Percentiles rank a stretch among this genome's conserved stretches.
phyloP scores from a whole-genome alignment of 2,888 invertebrate genomes.

The Gryllus longicercus region DNA sequence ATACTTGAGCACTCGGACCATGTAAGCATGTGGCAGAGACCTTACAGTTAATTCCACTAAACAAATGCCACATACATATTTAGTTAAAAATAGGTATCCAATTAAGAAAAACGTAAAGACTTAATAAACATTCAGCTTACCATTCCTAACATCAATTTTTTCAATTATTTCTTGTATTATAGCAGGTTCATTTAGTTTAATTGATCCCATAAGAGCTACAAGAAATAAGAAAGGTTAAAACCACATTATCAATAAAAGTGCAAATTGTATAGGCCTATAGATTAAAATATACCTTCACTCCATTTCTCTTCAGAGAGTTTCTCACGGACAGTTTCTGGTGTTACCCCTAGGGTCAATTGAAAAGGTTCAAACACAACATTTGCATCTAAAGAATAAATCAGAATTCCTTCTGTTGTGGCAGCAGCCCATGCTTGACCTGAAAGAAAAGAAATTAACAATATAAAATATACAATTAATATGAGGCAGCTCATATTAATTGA shows the following conservation, averaged over 20 bases:
- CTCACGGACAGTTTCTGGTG: slow-evolving; percentile 65
- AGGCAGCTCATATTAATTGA: too few relatives aligned
- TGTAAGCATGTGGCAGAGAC: slow-evolving; percentile 68
- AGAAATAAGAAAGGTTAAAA: slow-evolving; percentile 37
- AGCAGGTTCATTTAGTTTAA: slow-evolving; percentile 77
- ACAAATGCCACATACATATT: slow-evolving; percentile 41
- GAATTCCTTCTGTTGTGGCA: slow-evolving; percentile 90
- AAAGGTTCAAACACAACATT: slow-evolving; percentile 90
- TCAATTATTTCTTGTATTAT: slow-evolving; percentile 80
- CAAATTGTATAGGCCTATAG: not conserved
- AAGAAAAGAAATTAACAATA: too few relatives aligned
- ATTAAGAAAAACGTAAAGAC: not conserved
- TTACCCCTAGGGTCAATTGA: slow-evolving; percentile 78
- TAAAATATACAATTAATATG: too few relatives aligned
- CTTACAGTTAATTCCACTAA: slow-evolving; percentile 73
- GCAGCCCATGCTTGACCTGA: slow-evolving; percentile 85
- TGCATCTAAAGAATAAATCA: slow-evolving; percentile 77
- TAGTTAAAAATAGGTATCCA: not conserved
- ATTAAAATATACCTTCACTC: slow-evolving; percentile 54
- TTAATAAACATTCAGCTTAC: slow-evolving; percentile 54
- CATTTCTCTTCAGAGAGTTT: slow-evolving; percentile 59
- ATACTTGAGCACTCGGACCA: slow-evolving; percentile 68
- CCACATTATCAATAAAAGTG: slow-evolving; percentile 21
- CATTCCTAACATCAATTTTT: slow-evolving; percentile 67
- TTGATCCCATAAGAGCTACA: slow-evolving; percentile 74